Evolutionary conservation across 2,113 vertebrate species (phyloP).

Genomic region (Panthera uncia): DNA sequence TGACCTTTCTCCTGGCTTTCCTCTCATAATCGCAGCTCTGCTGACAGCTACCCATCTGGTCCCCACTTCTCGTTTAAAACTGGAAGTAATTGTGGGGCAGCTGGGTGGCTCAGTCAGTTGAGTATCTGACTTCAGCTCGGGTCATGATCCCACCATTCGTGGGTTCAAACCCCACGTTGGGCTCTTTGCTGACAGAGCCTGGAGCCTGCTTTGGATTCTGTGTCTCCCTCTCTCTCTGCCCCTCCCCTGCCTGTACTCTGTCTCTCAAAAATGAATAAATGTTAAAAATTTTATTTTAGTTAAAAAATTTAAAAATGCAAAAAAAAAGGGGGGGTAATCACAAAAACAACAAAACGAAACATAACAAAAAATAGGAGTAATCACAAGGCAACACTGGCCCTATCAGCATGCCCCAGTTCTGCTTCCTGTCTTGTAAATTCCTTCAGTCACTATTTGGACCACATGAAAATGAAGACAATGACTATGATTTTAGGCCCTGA

Average conservation of each 20-base stretch:
- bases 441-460: background rate
- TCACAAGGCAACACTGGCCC: background rate
- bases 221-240: too few species aligned
- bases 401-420: conserved; percentile 29
- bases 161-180: too few species aligned
- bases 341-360: background rate
- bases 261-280: background rate
- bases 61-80: background rate
- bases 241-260: too few species aligned
- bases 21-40: conserved; percentile 2
- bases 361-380: background rate
- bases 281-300: too few species aligned
- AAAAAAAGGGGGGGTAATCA: background rate
- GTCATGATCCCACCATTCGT: too few species aligned
- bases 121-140: too few species aligned
- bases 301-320: too few species aligned
- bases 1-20: background rate
- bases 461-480: background rate
- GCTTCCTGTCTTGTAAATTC: background rate
- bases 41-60: background rate
- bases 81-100: background rate
- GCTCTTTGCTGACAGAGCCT: too few species aligned
- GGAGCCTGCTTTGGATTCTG: too few species aligned
- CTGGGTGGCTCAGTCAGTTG: too few species aligned
- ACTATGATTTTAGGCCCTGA: background rate